Evolutionary conservation across 35 echinoderm and acorn worm genomes (phyloP).

Genomic region (Heliocidaris tuberculata): DNA sequence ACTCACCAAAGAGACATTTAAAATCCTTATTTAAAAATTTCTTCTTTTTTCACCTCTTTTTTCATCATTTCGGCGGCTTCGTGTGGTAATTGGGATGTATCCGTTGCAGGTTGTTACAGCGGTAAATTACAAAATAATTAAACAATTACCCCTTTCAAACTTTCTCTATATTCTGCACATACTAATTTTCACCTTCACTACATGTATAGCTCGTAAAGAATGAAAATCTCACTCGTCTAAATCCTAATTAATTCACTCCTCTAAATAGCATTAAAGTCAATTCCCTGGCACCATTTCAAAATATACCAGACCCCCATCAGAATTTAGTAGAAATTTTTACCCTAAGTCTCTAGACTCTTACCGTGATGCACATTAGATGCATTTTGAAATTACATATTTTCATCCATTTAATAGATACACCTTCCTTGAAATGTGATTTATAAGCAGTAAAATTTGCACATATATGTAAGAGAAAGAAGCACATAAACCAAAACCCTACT

Average conservation of each 20-base stretch:
- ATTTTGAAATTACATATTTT: background rate
- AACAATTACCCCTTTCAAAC: background rate
- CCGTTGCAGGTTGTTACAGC: background rate
- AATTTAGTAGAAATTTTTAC: background rate
- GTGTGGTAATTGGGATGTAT: constrained; percentile 1
- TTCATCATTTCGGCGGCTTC: constrained; percentile 22
- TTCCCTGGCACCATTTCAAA: background rate
- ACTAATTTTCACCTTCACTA: background rate
- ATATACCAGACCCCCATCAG: background rate
- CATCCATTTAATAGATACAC: background rate
- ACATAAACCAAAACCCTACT: background rate
- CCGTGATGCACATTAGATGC: background rate
- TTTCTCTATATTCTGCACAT: background rate
- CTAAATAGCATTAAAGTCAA: background rate
- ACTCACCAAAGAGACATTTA: background rate
- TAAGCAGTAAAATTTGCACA: background rate
- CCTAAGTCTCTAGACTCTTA: background rate
- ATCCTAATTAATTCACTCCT: background rate
- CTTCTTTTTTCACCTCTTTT: constrained; percentile 23
- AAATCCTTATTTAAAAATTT: background rate
- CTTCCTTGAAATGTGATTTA: background rate
- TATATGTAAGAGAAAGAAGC: background rate
- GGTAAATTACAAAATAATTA: constrained; percentile 1
- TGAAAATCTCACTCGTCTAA: background rate
- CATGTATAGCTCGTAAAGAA: background rate